Base-by-base conservation (phyloP, 2,113 vertebrate genomes). In the Pygoscelis adeliae region DNA sequence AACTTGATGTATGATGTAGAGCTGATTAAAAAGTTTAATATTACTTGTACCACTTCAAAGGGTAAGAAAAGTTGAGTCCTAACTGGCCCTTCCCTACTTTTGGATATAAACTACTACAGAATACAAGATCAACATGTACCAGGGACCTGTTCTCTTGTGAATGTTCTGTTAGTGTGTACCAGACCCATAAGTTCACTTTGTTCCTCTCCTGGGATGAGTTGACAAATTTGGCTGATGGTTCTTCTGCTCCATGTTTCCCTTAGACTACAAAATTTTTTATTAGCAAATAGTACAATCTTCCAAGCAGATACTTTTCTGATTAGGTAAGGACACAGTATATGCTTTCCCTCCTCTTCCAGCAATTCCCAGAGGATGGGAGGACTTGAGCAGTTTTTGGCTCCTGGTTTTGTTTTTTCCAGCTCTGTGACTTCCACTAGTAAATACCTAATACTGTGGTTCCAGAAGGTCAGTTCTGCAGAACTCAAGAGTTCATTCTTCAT, bases 401-500 rank as follows among this genome's bases (percentile, higher is more conserved):
- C 36, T 93, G 30, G 19, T 83, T 91, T 94, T 94, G 62, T 87
- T 94, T 93, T 91, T 96, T 94, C 74, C 90, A 88, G 10, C 47
- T 90, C 55, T 92, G 11, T 80, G 73, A 82, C 69, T 84, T 91
- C 67, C 7, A 30, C 42, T 94, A 87, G 59, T 30, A 83, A 73
- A 86, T 73, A 19, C 38, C 55, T 89, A 46, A 53, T 84, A 9
- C 34, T 72, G 49, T 67, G 36, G 26, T 89, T 94, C 59, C 76
- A 84, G 67, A 95, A 93, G 71, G 94, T 92, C 84, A 92, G 1
- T 72, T 93, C 85, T 93, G 46, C 62, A 83, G 84, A 93, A 76
- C 26, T 77, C 21, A 9, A 29, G 63, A 20, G 7, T 49, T 90
- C 13, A 8, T 95, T 95, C 40, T 83, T 87, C 32, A 26, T 80